A percentile compares a stretch with the other conserved stretches of the same genome.
Evolutionary conservation across 2,113 vertebrate species (phyloP).

Genomic region (Ptilorrhoa leucosticta): DNA sequence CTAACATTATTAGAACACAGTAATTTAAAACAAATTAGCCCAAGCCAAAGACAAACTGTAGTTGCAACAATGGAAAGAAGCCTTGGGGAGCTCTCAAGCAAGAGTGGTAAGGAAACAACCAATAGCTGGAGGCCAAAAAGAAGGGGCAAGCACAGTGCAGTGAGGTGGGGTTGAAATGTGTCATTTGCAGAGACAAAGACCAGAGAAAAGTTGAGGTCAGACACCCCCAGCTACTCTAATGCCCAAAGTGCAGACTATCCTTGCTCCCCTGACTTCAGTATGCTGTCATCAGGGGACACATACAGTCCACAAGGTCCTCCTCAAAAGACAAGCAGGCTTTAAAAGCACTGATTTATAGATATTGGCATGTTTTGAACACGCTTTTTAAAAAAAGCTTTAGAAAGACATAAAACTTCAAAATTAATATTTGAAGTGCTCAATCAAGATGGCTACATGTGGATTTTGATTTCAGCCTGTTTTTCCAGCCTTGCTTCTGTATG

Average conservation of each 20-base stretch:
- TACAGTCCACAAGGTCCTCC: neutral
- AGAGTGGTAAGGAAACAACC: neutral
- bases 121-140: neutral
- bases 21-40: slow-evolving; percentile 25
- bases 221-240: neutral
- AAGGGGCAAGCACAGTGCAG: neutral
- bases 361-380: accelerated
- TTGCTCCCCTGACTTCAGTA: neutral
- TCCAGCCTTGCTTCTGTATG: neutral
- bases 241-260: neutral
- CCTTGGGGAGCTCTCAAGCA: neutral
- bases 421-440: neutral
- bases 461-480: neutral
- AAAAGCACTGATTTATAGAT: neutral
- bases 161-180: neutral
- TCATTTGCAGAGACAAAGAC: neutral
- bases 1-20: neutral
- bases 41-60: neutral
- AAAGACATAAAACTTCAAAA: neutral
- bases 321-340: neutral
- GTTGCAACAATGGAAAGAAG: neutral
- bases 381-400: neutral
- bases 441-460: neutral
- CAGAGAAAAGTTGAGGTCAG: neutral
- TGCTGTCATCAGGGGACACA: neutral